These are phyloP conservation scores for Thaleichthys pacificus DNA, from an alignment of 2,797 vertebrate genomes.

Conservation along the genomic window DNA sequence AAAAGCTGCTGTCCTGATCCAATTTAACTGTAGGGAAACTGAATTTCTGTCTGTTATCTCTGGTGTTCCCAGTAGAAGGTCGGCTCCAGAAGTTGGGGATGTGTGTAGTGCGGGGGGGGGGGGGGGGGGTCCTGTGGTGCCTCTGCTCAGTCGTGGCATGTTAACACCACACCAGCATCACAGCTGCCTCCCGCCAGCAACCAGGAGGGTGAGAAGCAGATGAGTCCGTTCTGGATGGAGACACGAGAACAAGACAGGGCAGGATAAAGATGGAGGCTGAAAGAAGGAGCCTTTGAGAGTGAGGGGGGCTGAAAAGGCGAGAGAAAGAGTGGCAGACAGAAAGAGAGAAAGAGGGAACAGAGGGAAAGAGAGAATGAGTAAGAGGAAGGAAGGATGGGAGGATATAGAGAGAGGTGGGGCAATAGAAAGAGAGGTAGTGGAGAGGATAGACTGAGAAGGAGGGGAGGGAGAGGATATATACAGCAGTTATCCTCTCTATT, in stretches of 20 bases:
- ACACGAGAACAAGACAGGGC: constrained; percentile 3
- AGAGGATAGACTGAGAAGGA: constrained; percentile 17
- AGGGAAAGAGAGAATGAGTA: constrained; percentile 14
- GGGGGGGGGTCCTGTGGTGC: no score
- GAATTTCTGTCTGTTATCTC: neutral
- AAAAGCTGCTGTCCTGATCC: constrained; percentile 61
- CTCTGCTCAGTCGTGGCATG: no score
- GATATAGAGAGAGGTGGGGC: constrained; percentile 6
- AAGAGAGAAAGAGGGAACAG: constrained; percentile 8
- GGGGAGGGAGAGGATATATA: constrained; percentile 31
- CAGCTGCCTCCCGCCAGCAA: no score
- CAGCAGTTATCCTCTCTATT: constrained; percentile 75
- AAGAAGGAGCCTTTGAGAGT: neutral
- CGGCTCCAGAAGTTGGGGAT: no score
- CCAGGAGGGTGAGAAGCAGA: neutral
- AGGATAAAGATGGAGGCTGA: neutral
- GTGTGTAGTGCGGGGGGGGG: no score
- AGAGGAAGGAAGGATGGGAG: constrained; percentile 16
- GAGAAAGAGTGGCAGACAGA: neutral
- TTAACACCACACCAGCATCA: no score
- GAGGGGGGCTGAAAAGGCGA: neutral
- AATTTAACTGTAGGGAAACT: constrained; percentile 20
- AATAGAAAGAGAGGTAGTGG: neutral
- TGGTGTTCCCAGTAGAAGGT: neutral
- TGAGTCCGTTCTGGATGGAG: constrained; percentile 17